Conservation (phyloP, 2,797 vertebrate species). For the Anniella stebbinsi region DNA sequence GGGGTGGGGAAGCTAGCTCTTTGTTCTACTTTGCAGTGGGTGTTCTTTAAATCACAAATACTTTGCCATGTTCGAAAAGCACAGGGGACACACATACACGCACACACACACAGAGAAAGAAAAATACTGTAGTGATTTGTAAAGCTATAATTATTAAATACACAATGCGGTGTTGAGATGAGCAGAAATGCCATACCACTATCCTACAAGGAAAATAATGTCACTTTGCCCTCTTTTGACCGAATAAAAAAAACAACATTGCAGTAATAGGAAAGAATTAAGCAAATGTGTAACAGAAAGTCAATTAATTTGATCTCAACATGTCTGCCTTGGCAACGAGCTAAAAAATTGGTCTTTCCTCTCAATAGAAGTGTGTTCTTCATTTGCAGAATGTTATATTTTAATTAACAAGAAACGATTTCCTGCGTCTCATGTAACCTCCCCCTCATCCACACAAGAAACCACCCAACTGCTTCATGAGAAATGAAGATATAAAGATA, state of each 20-base stretch:
- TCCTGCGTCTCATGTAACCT: not conserved
- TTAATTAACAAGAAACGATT: not conserved
- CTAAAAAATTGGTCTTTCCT: not conserved
- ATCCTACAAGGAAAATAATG: not conserved
- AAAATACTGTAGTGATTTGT: not conserved
- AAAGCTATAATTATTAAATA: slow-evolving; percentile 37
- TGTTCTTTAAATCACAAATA: slow-evolving; percentile 38
- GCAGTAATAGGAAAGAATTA: not conserved
- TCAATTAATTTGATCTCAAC: slow-evolving; percentile 5
- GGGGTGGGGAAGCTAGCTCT: not conserved
- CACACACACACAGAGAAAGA: not conserved
- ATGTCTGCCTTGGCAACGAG: not conserved
- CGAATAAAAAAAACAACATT: not conserved
- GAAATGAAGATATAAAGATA: not conserved
- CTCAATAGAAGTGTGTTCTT: not conserved
- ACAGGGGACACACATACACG: not conserved
- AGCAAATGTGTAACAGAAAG: slow-evolving; percentile 21
- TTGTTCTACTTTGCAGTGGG: slow-evolving; percentile 24
- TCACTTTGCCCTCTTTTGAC: slow-evolving; percentile 18
- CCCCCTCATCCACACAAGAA: not conserved
- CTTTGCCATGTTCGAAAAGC: slow-evolving; percentile 44
- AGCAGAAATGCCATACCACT: not conserved
- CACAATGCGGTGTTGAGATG: slow-evolving; percentile 18
- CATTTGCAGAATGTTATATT: not conserved
- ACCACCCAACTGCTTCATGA: not conserved